Conservation (phyloP, 2,113 vertebrate species). For the Archilochus colubris region DNA sequence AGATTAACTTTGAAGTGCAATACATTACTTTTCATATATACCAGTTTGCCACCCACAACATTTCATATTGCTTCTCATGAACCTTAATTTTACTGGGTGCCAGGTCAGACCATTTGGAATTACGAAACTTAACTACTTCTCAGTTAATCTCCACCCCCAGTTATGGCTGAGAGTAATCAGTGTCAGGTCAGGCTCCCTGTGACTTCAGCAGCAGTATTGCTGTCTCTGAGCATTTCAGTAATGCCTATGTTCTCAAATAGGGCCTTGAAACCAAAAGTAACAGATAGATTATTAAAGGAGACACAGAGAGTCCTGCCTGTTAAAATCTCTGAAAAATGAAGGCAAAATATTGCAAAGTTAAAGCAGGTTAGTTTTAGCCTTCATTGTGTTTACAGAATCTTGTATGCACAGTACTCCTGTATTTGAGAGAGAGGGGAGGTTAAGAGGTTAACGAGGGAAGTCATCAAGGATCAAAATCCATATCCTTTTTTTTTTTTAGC, state of each 20-base stretch:
- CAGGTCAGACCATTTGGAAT: not conserved
- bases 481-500: not conserved
- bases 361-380: not conserved
- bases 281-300: not conserved
- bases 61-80: not conserved
- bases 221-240: not conserved
- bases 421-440: too few relatives aligned
- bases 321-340: not conserved
- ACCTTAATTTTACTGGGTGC: not conserved
- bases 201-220: not conserved
- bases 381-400: not conserved
- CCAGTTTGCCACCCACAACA: not conserved
- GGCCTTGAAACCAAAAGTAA: not conserved
- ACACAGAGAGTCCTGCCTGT: not conserved
- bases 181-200: not conserved
- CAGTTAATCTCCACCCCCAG: not conserved
- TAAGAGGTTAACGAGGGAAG: not conserved
- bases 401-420: not conserved
- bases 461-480: not conserved
- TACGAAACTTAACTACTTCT: not conserved
- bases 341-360: not conserved
- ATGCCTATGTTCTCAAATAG: not conserved
- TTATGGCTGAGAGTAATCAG: not conserved
- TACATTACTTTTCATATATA: not conserved
- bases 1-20: not conserved